phyloP scores from a whole-genome alignment of 2,797 vertebrate species.

The Acrocephalus scirpaceus region DNA sequence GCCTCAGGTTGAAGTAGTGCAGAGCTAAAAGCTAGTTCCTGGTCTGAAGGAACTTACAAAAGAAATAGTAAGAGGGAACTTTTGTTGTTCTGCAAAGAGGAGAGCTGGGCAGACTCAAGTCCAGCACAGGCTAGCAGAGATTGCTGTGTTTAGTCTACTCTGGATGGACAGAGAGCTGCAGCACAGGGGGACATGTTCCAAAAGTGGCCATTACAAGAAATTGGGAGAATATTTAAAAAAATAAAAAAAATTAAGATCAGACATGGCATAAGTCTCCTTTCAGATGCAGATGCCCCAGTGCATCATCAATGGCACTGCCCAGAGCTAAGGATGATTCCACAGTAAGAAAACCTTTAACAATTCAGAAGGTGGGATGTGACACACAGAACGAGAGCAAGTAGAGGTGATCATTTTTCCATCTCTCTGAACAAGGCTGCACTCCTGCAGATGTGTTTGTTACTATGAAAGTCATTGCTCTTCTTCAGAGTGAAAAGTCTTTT shows the following conservation, averaged over 20 bases:
- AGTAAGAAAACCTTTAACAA: background rate
- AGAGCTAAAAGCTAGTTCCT: background rate
- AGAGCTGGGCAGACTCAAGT: background rate
- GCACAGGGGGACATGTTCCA: background rate
- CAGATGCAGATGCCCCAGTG: background rate
- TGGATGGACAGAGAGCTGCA: background rate
- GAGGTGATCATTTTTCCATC: background rate
- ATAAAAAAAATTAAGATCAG: background rate
- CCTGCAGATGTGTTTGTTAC: background rate
- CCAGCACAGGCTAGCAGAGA: background rate
- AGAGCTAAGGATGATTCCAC: background rate
- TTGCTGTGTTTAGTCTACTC: background rate
- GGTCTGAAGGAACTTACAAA: background rate
- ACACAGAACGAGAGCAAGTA: background rate
- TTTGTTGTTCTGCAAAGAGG: background rate
- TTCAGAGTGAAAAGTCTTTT: background rate
- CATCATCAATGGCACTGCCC: background rate
- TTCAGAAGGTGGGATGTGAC: background rate
- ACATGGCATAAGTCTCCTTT: background rate
- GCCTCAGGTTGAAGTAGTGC: background rate
- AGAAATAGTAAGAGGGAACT: background rate
- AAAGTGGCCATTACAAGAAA: background rate
- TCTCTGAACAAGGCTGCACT: background rate
- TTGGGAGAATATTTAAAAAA: fast-evolving
- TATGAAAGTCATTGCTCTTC: background rate